Evolutionary conservation across 1,140 invertebrate genomes (phyloP), one percentile per base, ranked within the genome.

Genomic region (Neodiprion virginianus): DNA sequence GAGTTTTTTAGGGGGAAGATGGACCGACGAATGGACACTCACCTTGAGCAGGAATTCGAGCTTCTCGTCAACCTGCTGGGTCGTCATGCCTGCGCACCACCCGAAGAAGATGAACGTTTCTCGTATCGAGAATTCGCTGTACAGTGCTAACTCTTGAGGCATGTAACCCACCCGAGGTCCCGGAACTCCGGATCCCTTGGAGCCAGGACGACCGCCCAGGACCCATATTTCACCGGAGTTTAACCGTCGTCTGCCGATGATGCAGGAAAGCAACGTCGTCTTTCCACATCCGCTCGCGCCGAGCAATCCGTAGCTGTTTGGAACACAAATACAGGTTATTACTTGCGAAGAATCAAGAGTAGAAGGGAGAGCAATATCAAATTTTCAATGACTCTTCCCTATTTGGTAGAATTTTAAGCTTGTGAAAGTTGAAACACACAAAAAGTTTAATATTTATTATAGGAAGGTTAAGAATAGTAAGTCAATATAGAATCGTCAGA

Each of bases 61-160:
- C 82, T 95, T 92, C 74, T 93, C 91, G 65, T 95, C 92, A 4
- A 97, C 93, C 80, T 94, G 90, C 7, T 88, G 82, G 0, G 92
- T 93, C 1, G 89, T 87, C 94, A 98, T 96, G 11, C 94, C 94
- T 72, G 95, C 93, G 71, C 97, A 93, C 90, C 95, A 94, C 1
- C 97, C 97, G 84, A 98, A 98, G 86, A 97, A 99, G 75, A 94
- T 92, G 84, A 98, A 91, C 0, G 96, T 98, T 85, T 98, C 97
- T 50, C 93, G 88, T 73, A 98, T 98, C 1, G 95, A 95, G 84
- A 98, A 97, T 85, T 98, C 96, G 4, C 95, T 93, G 82, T 97
- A 98, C 9, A 99, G 89, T 0, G 97, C 96, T 17, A 96, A 91
- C 90, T 99, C 97, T 92, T 97, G 90, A 4, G 92, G 92, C 92